Conservation (phyloP, 2,113 vertebrate species). For the Festucalex cinctus region DNA sequence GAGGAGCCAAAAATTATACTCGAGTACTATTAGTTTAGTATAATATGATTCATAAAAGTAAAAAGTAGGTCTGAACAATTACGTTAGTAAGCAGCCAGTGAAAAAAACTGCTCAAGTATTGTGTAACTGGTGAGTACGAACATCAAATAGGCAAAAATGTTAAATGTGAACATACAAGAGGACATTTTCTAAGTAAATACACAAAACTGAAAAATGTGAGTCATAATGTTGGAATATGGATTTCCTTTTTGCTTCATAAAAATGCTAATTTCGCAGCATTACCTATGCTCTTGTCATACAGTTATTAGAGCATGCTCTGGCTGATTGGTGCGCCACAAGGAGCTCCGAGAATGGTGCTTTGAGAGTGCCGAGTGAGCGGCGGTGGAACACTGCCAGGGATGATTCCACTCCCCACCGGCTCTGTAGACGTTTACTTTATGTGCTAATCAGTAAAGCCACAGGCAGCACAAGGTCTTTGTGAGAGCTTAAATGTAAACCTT, state of each 20-base stretch:
- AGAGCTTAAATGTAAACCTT: constrained; percentile 18
- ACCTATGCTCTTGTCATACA: constrained; percentile 34
- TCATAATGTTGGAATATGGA: constrained; percentile 11
- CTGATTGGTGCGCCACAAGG: constrained; percentile 45
- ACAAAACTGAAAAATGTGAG: constrained; percentile 10
- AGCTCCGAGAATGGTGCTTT: constrained; percentile 36
- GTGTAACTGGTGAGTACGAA: neutral
- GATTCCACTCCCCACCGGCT: constrained; percentile 41
- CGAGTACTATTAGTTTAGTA: neutral
- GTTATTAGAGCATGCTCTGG: constrained; percentile 43
- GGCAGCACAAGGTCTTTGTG: constrained; percentile 19
- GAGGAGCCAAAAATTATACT: neutral
- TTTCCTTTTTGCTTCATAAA: constrained; percentile 34
- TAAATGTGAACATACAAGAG: neutral
- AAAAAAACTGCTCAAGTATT: no score
- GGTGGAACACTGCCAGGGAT: constrained; percentile 35
- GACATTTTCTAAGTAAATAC: no score
- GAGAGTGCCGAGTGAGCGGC: constrained; percentile 35
- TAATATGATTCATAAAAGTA: neutral
- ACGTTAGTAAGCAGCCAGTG: no score
- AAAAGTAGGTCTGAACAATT: no score
- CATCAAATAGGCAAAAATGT: constrained; percentile 7
- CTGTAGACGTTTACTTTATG: constrained; percentile 37
- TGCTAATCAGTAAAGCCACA: constrained; percentile 48
- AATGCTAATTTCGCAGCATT: constrained; percentile 35